Percentiles rank a stretch among this genome's conserved stretches.
These are phyloP conservation scores for Odontocolon sp. DNA, from an alignment of 2,888 invertebrate genomes.

Conservation along the genomic window DNA sequence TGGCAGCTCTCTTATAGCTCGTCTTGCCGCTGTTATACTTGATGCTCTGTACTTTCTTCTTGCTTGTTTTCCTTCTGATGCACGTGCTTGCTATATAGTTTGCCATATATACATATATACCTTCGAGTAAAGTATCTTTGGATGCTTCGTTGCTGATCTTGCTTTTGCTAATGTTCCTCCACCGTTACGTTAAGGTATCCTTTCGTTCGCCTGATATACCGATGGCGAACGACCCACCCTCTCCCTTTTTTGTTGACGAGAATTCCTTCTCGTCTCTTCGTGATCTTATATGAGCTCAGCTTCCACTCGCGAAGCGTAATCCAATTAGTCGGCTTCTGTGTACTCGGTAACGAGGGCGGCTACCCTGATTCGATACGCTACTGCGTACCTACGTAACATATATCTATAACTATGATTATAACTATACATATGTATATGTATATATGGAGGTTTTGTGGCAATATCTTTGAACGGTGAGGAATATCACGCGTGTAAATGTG, in stretches of 20 bases:
- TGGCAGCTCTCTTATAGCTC: constrained; percentile 9
- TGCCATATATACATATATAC: background rate
- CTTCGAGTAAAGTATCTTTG: constrained; percentile 1
- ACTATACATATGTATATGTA: background rate
- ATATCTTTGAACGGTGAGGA: no score
- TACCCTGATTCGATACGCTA: constrained; percentile 41
- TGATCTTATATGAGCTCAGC: constrained; percentile 29
- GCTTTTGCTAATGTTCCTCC: constrained; percentile 34
- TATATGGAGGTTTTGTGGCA: background rate
- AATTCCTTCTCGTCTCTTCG: constrained; percentile 37
- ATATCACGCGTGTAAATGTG: no score
- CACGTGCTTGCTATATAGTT: background rate
- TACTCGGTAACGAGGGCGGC: constrained; percentile 54
- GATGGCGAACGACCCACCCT: constrained; percentile 38
- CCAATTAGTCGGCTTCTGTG: constrained; percentile 71
- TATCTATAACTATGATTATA: background rate
- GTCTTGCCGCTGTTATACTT: background rate
- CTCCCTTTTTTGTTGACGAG: constrained; percentile 43
- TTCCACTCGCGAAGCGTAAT: constrained; percentile 68
- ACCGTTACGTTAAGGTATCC: background rate
- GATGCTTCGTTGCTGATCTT: constrained; percentile 19
- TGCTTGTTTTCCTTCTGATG: constrained; percentile 19
- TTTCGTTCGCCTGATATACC: constrained; percentile 14
- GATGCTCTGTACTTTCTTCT: constrained; percentile 16
- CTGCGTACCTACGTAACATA: constrained; percentile 18